Conservation (phyloP, 2,888 invertebrate species). For the Netelia melanura region DNA sequence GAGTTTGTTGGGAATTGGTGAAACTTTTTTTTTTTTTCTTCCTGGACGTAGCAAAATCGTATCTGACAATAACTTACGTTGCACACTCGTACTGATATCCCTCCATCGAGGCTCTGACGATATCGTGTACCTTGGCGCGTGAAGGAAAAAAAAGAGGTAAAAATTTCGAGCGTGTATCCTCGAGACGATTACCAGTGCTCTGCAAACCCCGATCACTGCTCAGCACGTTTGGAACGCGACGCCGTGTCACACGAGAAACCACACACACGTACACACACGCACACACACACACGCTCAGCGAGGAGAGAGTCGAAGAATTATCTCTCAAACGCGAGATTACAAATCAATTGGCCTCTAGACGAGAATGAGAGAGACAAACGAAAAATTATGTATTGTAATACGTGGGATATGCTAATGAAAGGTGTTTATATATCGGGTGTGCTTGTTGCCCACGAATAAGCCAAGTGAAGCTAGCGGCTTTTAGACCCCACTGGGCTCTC, state of each 20-base stretch:
- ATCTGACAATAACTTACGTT: constrained; percentile 38
- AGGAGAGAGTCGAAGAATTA: neutral
- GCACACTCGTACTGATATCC: constrained; percentile 24
- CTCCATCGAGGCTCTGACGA: constrained; percentile 33
- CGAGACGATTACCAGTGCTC: constrained; percentile 9
- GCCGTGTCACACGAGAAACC: constrained; percentile 48
- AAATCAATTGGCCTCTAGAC: neutral
- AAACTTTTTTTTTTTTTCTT: neutral
- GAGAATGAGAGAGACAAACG: no score
- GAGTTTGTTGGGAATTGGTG: neutral
- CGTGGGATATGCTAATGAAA: constrained; percentile 52
- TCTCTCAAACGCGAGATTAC: neutral
- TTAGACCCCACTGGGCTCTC: constrained; percentile 29
- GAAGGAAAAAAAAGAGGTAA: constrained; percentile 2
- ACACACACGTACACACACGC: constrained; percentile 12
- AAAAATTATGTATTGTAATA: constrained; percentile 2
- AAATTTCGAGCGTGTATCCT: constrained; percentile 34
- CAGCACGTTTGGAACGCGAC: constrained; percentile 13
- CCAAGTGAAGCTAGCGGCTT: constrained; percentile 66
- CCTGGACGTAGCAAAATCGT: neutral
- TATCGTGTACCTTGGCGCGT: neutral
- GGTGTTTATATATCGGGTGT: constrained; percentile 58
- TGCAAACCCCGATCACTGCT: neutral
- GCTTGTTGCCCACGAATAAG: constrained; percentile 55
- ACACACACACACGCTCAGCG: neutral